Evolutionary conservation across 2,888 invertebrate genomes (phyloP).

Genomic region (Eustalomyia histrio): DNA sequence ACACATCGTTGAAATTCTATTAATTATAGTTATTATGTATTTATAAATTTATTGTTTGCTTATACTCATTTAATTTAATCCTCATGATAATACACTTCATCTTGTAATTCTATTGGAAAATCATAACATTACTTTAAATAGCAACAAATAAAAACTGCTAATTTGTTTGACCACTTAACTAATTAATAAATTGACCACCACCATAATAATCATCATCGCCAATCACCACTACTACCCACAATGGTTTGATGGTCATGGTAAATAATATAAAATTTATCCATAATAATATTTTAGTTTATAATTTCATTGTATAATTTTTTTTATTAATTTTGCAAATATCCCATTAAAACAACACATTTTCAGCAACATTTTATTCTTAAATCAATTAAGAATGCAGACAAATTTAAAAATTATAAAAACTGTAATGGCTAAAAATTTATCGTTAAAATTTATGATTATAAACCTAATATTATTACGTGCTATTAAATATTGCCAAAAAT

Average conservation of each 20-base stretch:
- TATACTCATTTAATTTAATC: too few species aligned
- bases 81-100: too few species aligned
- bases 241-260: constrained; percentile 37
- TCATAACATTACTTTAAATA: neutral
- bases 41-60: too few species aligned
- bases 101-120: too few species aligned
- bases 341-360: neutral
- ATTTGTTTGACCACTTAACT: neutral
- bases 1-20: too few species aligned
- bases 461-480: neutral
- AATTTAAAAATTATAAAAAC: neutral
- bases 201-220: too few species aligned
- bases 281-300: neutral
- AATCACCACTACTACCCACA: constrained; percentile 8
- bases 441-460: constrained; percentile 27
- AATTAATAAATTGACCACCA: neutral
- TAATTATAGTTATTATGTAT: too few species aligned
- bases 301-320: too few species aligned
- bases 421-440: neutral
- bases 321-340: neutral
- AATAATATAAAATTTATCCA: neutral
- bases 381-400: constrained; percentile 21
- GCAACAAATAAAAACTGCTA: neutral
- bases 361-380: constrained; percentile 16
- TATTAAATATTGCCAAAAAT: neutral